Evolutionary conservation across 2,888 invertebrate genomes (phyloP).

Genomic region (Apoda limacodes): DNA sequence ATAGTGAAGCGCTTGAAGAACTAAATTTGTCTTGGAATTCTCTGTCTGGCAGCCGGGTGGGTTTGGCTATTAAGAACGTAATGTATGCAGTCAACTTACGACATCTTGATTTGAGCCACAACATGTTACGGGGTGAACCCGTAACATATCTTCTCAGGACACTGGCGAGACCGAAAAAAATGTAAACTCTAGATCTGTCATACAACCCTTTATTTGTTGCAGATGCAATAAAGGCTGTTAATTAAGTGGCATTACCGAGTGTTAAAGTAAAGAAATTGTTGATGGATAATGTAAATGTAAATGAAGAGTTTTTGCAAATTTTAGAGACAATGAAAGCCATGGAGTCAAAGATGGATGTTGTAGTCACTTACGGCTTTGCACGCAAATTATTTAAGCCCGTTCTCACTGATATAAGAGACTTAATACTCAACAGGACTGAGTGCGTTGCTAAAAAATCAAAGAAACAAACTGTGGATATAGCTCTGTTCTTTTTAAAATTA

Average conservation of each 20-base stretch:
- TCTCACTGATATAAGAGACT: conserved; percentile 32
- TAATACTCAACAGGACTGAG: conserved; percentile 37
- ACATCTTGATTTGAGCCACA: conserved; percentile 36
- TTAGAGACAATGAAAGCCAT: conserved; percentile 23
- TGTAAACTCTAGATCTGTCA: conserved; percentile 37
- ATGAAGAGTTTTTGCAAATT: conserved; percentile 25
- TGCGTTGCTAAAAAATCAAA: conserved; percentile 31
- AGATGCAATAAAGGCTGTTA: conserved; percentile 31
- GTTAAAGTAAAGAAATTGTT: conserved; percentile 32
- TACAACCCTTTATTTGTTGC: conserved; percentile 34
- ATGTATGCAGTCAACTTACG: conserved; percentile 28
- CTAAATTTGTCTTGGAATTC: conserved; percentile 44
- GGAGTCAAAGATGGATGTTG: conserved; percentile 25
- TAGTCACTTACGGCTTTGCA: conserved; percentile 34
- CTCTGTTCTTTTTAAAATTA: conserved; percentile 29
- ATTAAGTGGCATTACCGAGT: conserved; percentile 24
- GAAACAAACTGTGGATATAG: conserved; percentile 31
- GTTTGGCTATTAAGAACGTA: conserved; percentile 26
- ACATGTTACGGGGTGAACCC: conserved; percentile 31
- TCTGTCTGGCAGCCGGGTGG: conserved; percentile 28
- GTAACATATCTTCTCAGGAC: conserved; percentile 22
- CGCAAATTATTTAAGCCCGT: conserved; percentile 15
- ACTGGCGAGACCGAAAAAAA: conserved; percentile 29
- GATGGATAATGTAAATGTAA: conserved; percentile 37
- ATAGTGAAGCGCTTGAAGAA: conserved; percentile 29